Base-by-base conservation (phyloP, 2,888 invertebrate genomes). In the Eupithecia pulchellata region DNA sequence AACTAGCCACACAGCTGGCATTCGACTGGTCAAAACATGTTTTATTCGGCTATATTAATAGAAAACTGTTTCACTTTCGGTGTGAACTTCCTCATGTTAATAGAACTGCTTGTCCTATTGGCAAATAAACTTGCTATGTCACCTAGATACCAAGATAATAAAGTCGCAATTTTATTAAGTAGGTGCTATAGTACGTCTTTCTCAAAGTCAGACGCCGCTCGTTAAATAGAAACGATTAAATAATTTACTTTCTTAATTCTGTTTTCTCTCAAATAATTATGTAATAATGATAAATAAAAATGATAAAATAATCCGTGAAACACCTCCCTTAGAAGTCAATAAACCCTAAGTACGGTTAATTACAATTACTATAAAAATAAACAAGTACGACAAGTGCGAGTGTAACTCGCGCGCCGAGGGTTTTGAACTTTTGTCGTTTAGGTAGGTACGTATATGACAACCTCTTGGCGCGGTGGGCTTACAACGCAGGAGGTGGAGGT, bases 11-110 rank as follows among this genome's bases (percentile, higher is more conserved):
- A 89, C 92, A 92, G 90, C 90, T 84, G 77, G 79, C 86, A 89
- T 91, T 87, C 89, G 80, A 86, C 85, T 87, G 84, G 85, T 90
- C 86, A 83, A 86, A 89, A 89, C 86, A 82, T 78, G 86, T 87
- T 89, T 81, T 82, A 84, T 84, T 81, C 79, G 81, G 74, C 81
- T 80, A 83, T 84, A 82, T 81, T 77, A 82, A 79, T 81, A 81
- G 79, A 78, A 78, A 84, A 84, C 82, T 78, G 77, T 79, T 81
- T 79, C 79, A 81, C 84, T 84, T 79, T 79, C 79, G 60, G 72
- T 57, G 66, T 64, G 66, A 58, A 71, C 68, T 70, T 65, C 72
- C 66, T 65, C 42, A 52, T 60, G 64, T 32, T 61, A 64, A 62
- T 64, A 66, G 60, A 9, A 4, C 17, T 57, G 0, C 52, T 52